A percentile compares a stretch with the other conserved stretches of the same genome.
Conservation (phyloP, 2,797 vertebrate genomes). For the Hypotaenidia philippensis region DNA sequence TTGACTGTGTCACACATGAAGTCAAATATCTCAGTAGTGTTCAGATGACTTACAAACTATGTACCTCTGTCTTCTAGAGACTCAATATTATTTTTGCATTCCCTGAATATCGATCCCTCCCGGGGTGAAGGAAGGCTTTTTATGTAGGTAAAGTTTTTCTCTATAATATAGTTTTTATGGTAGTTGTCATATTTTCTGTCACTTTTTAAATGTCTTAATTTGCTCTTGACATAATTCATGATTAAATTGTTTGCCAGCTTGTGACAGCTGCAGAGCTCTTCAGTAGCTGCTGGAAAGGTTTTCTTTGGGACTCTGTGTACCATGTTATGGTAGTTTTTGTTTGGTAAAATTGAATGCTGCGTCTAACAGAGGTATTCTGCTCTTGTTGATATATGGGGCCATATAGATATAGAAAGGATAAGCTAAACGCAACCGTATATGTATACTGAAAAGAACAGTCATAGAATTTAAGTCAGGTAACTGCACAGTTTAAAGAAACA, state of each 20-base stretch:
- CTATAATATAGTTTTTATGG: neutral
- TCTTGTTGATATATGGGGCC: neutral
- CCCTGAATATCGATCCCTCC: conserved; percentile 2
- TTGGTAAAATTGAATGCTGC: neutral
- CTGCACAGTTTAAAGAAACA: too few relatives aligned
- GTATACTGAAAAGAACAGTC: too few relatives aligned
- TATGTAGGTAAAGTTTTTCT: neutral
- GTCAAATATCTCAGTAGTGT: neutral
- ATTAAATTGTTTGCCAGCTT: neutral
- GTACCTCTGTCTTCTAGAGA: neutral
- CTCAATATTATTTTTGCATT: conserved; percentile 37
- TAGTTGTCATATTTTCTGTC: neutral
- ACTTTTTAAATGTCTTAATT: conserved; percentile 12
- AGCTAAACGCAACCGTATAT: too few relatives aligned
- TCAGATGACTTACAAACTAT: conserved; percentile 15
- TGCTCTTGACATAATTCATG: neutral
- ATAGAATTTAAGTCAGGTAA: too few relatives aligned
- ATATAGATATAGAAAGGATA: too few relatives aligned
- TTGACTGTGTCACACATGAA: neutral
- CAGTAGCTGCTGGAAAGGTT: conserved; percentile 4
- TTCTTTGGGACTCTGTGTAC: neutral
- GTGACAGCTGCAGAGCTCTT: neutral
- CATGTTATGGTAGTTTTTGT: neutral
- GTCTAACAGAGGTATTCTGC: neutral
- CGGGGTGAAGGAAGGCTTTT: neutral